phyloP scores from a whole-genome alignment of 2,888 invertebrate genomes.

The Caenorhabditis sp. region DNA sequence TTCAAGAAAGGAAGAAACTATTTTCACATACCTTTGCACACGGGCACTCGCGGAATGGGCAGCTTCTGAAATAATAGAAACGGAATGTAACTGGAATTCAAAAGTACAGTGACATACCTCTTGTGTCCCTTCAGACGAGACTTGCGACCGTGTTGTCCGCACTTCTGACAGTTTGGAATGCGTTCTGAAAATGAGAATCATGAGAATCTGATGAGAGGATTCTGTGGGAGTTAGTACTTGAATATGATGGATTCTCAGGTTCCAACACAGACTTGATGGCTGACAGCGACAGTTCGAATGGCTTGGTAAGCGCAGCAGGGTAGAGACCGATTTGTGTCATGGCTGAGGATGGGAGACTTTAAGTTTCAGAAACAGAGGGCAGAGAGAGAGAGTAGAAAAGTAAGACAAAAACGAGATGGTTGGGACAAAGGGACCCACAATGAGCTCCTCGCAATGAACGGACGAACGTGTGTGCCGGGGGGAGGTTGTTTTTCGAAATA shows the following conservation, averaged over 20 bases:
- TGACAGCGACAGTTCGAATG: conserved; percentile 69
- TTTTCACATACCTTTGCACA: conserved; percentile 76
- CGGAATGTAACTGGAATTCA: conserved; percentile 3
- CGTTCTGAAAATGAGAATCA: conserved; percentile 76
- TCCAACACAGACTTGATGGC: conserved; percentile 75
- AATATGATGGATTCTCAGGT: conserved; percentile 73
- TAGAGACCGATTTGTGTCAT: conserved; percentile 70
- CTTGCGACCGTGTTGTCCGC: conserved; percentile 80
- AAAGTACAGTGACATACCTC: conserved; percentile 40
- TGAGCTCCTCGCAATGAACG: conserved; percentile 62
- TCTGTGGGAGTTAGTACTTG: conserved; percentile 64
- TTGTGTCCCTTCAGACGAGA: conserved; percentile 82
- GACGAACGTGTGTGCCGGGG: conserved; percentile 54
- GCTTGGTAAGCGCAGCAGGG: conserved; percentile 62
- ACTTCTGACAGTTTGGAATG: conserved; percentile 81
- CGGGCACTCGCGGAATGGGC: conserved; percentile 79
- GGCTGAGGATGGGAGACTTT: conserved; percentile 27
- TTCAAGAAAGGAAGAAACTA: conserved; percentile 35
- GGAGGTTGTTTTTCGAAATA: conserved; percentile 68
- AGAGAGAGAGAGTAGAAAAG: conserved; percentile 28
- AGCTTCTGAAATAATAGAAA: conserved; percentile 70
- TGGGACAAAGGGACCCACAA: conserved; percentile 49
- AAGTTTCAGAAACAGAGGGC: conserved; percentile 32
- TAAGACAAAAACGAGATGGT: conserved; percentile 9
- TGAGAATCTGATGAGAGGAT: not conserved